Base-by-base conservation (phyloP, 2,888 invertebrate species). In the Microctonus brassicae region DNA sequence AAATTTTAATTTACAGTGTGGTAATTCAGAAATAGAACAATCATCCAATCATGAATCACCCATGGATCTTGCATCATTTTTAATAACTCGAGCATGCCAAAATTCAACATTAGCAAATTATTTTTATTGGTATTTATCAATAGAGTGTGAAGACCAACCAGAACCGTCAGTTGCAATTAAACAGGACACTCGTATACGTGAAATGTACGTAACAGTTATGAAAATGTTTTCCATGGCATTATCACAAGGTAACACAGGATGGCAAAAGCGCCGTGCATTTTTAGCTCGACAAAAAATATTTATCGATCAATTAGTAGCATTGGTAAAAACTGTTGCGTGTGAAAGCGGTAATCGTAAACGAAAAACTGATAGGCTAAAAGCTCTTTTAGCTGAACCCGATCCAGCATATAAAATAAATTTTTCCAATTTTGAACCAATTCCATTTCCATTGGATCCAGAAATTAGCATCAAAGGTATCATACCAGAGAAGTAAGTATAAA, bases 91-190 rank as follows among this genome's bases (percentile, higher is more conserved):
- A 69, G 97, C 98, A 0, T 95, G 96, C 87, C 92, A 92, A 82
- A 97, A 98, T 90, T 92, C 94, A 63, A 94, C 92, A 17, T 89
- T 99, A 58, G 97, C 97, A 61, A 99, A 98, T 90, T 99, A 98
- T 88, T 93, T 99, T 79, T 99, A 96, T 89, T 99, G 99, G 99
- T 97, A 97, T 89, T 89, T 97, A 77, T 91, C 94, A 72, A 95
- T 98, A 74, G 99, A 99, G 89, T 96, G 97, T 86, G 97, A 97
- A 88, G 96, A 97, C 87, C 93, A 94, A 77, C 79, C 79, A 26
- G 94, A 94, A 84, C 89, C 90, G 9, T 91, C 90, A 33, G 87
- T 89, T 55, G 86, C 89, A 66, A 89, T 89, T 10, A 93, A 93
- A 79, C 94, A 95, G 86, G 95, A 96, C 83, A 90, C 90, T 65